Evolutionary conservation across 2,888 invertebrate genomes (phyloP).

Genomic region (Leptopilina myrica): DNA sequence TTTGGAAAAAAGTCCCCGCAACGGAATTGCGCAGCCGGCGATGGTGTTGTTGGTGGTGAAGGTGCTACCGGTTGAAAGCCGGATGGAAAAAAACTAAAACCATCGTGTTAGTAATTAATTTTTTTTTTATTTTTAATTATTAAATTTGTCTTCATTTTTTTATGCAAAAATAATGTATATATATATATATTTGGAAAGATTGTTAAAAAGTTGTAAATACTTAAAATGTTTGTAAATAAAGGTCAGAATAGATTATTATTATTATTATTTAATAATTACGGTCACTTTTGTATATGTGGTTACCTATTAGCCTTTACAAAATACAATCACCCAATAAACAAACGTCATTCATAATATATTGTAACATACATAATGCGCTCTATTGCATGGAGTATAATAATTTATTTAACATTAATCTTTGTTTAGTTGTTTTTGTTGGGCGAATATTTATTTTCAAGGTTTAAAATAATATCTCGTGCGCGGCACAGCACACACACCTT

Average conservation of each 20-base stretch:
- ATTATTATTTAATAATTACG: too few relatives aligned
- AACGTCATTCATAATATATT: constrained; percentile 2
- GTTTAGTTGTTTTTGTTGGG: neutral
- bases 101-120: neutral
- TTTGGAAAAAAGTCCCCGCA: constrained; percentile 58
- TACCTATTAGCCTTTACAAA: too few relatives aligned
- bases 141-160: too few relatives aligned
- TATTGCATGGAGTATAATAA: constrained; percentile 3
- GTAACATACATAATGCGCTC: neutral
- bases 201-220: too few relatives aligned
- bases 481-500: neutral
- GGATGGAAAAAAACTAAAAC: neutral
- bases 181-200: too few relatives aligned
- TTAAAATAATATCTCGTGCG: neutral
- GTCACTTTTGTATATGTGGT: too few relatives aligned
- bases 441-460: constrained; percentile 8
- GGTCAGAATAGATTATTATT: too few relatives aligned
- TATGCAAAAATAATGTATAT: too few relatives aligned
- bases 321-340: neutral
- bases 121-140: too few relatives aligned
- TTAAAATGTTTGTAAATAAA: too few relatives aligned
- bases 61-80: constrained; percentile 9
- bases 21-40: constrained; percentile 21
- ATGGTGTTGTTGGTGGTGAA: neutral
- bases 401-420: constrained; percentile 6